Percentiles rank a stretch among this genome's conserved stretches.
These are phyloP conservation scores for Porites evermanni DNA, from an alignment of 92 coral and sea anemone species.

Conservation along the genomic window DNA sequence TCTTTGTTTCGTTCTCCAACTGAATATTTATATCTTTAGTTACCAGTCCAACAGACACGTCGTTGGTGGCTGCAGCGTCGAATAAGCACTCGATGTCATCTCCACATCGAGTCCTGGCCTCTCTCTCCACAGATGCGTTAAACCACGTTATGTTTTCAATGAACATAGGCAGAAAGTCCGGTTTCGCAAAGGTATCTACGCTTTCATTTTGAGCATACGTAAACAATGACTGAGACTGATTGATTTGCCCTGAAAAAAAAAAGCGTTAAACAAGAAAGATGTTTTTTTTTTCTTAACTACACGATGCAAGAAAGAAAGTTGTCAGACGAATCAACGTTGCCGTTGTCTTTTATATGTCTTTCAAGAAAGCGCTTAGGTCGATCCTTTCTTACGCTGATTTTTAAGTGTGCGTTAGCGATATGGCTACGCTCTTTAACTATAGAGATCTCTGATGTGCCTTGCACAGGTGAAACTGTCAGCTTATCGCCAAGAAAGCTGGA, in stretches of 20 bases:
- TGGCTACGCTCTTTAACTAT: too few relatives aligned
- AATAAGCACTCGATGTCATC: conserved; percentile 64
- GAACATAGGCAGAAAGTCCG: conserved; percentile 73
- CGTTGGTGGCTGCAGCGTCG: conserved; percentile 75
- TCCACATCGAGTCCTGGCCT: conserved; percentile 59
- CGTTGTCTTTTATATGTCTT: too few relatives aligned
- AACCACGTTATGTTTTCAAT: conserved; percentile 32
- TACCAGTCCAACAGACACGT: conserved; percentile 60
- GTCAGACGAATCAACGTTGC: too few relatives aligned
- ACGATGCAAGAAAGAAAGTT: neutral
- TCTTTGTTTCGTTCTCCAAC: conserved; percentile 63
- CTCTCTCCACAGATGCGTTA: conserved; percentile 18
- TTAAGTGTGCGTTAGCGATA: too few relatives aligned
- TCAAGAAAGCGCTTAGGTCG: too few relatives aligned
- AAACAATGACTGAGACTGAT: conserved; percentile 49
- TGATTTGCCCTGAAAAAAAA: conserved; percentile 61
- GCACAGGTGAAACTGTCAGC: too few relatives aligned
- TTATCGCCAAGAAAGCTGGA: too few relatives aligned
- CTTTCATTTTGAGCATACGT: conserved; percentile 61
- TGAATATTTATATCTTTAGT: conserved; percentile 47
- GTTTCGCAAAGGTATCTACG: conserved; percentile 38
- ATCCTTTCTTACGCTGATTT: too few relatives aligned
- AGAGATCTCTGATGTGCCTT: too few relatives aligned
- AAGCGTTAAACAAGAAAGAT: too few relatives aligned
- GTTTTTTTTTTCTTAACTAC: too few relatives aligned